phyloP scores from a whole-genome alignment of 1,140 invertebrate genomes.

The Drosophila sproati region DNA sequence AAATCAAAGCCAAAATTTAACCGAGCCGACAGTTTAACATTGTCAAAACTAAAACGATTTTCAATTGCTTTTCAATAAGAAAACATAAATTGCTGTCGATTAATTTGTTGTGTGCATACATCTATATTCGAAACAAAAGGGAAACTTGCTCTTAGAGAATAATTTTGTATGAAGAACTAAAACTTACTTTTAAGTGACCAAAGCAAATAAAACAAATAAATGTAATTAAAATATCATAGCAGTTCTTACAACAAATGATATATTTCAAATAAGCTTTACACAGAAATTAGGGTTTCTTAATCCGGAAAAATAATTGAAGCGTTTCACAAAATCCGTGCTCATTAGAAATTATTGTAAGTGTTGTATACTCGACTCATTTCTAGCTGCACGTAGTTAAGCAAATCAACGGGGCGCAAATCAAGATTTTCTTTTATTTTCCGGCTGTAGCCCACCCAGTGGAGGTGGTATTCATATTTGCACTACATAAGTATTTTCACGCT shows the following conservation, averaged over 20 bases:
- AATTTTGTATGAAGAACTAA: too few species aligned
- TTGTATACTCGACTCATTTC: constrained; percentile 2
- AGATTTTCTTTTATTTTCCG: constrained; percentile 43
- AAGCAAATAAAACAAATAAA: not conserved
- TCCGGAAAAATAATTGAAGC: not conserved
- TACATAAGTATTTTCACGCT: constrained; percentile 73
- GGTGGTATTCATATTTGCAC: constrained; percentile 73
- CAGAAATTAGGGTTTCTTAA: too few species aligned
- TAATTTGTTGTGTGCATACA: too few species aligned
- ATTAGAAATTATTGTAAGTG: constrained; percentile 7
- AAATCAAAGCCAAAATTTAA: too few species aligned
- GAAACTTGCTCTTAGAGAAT: too few species aligned
- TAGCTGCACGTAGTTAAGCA: constrained; percentile 10
- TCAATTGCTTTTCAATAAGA: too few species aligned
- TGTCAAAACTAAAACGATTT: too few species aligned
- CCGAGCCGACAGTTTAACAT: too few species aligned
- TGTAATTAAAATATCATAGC: too few species aligned
- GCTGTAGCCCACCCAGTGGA: constrained; percentile 5
- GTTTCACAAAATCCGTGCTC: constrained; percentile 1
- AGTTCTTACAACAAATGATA: not conserved
- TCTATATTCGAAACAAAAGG: too few species aligned
- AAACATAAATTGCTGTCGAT: too few species aligned
- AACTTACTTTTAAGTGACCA: too few species aligned
- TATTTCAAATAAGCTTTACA: not conserved
- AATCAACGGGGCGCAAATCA: constrained; percentile 45